phyloP scores from a whole-genome alignment of 53 echinoderm and acorn worm species.

The Glandiceps talaboti region DNA sequence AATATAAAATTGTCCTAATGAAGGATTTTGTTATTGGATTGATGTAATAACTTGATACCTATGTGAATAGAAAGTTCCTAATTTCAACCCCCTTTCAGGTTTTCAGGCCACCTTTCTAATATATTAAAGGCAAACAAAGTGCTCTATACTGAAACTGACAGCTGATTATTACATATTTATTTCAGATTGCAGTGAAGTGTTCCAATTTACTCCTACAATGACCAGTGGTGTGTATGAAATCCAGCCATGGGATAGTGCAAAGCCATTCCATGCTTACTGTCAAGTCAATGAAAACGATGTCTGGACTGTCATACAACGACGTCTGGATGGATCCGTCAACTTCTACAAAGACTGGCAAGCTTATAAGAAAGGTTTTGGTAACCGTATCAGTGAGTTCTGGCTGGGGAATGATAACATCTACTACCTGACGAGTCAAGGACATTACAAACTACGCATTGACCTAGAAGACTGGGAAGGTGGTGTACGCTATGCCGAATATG shows the following conservation, averaged over 20 bases:
- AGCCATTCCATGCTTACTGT: neutral
- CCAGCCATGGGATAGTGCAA: neutral
- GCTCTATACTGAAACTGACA: no score
- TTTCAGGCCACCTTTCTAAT: no score
- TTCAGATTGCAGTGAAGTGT: neutral
- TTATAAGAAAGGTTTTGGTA: neutral
- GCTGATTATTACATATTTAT: no score
- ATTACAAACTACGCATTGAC: conserved; percentile 6
- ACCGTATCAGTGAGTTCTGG: conserved; percentile 2
- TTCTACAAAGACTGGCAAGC: neutral
- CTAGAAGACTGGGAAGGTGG: conserved; percentile 8
- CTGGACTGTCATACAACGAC: neutral
- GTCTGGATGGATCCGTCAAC: neutral
- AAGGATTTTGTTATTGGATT: no score
- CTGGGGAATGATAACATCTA: conserved; percentile 2
- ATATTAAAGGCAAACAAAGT: no score
- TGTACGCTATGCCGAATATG: neutral
- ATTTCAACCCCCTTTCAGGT: no score
- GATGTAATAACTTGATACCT: no score
- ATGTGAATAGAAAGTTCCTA: no score
- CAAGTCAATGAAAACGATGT: neutral
- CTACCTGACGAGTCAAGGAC: neutral
- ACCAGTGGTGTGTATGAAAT: neutral
- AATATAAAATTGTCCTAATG: no score
- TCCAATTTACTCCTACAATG: neutral